Evolutionary conservation across 2,888 invertebrate genomes (phyloP).

Genomic region (Mantis religiosa): DNA sequence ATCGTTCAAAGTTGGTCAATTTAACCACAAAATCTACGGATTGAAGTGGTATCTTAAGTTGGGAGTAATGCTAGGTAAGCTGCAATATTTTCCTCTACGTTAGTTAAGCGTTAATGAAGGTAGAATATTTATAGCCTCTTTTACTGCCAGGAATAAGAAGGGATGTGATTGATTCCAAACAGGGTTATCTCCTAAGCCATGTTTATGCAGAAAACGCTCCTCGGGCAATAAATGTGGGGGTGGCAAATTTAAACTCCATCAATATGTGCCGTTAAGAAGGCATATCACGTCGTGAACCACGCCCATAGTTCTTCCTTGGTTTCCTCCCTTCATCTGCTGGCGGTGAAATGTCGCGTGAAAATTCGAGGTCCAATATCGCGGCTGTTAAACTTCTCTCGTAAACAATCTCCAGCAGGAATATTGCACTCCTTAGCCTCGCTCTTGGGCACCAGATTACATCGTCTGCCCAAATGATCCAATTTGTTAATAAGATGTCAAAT

Average conservation of each 20-base stretch:
- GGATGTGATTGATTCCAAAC: background rate
- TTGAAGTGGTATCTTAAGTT: too few relatives aligned
- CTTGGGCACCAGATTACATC: too few relatives aligned
- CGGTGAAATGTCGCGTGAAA: background rate
- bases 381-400: background rate
- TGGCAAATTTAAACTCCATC: background rate
- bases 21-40: too few relatives aligned
- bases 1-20: too few relatives aligned
- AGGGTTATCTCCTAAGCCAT: background rate
- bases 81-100: too few relatives aligned
- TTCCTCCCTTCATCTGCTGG: background rate
- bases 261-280: background rate
- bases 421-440: background rate
- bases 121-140: too few relatives aligned
- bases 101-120: too few relatives aligned
- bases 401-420: background rate
- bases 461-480: too few relatives aligned
- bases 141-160: too few relatives aligned
- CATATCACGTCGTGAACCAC: background rate
- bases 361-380: background rate
- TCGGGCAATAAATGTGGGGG: background rate
- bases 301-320: background rate
- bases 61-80: too few relatives aligned
- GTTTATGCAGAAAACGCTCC: background rate
- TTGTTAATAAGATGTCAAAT: too few relatives aligned